These are phyloP conservation scores for Drosophila tripunctata DNA, from an alignment of 2,888 invertebrate species.

Conservation along the genomic window DNA sequence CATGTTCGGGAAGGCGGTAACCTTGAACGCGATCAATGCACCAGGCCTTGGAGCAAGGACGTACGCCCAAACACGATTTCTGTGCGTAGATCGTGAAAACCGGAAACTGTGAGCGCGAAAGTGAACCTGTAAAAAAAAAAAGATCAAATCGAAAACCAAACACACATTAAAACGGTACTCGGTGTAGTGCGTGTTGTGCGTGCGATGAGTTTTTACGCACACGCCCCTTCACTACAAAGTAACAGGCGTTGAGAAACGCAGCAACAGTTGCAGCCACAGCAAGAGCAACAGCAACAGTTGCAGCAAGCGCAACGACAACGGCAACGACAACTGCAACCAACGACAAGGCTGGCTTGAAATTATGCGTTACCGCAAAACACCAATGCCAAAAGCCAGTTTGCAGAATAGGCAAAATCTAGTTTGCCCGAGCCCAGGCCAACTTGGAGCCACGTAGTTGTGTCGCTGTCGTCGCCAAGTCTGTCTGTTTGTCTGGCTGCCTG, in stretches of 20 bases:
- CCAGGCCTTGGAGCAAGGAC: conserved; percentile 96
- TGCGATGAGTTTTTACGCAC: conserved; percentile 69
- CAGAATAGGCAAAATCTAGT: conserved; percentile 78
- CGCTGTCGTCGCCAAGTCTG: conserved; percentile 5
- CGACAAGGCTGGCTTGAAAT: conserved; percentile 66
- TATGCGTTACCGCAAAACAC: conserved; percentile 67
- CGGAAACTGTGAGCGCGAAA: conserved; percentile 96
- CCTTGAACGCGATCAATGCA: conserved; percentile 97
- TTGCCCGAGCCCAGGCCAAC: conserved; percentile 65
- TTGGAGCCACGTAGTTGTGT: conserved; percentile 31
- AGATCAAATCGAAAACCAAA: conserved; percentile 35
- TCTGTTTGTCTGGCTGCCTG: conserved; percentile 23
- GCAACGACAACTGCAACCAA: conserved; percentile 30
- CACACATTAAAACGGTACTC: conserved; percentile 41
- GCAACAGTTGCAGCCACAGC: conserved; percentile 33
- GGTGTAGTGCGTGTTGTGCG: conserved; percentile 46
- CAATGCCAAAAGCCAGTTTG: conserved; percentile 74
- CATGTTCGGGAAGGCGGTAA: conserved; percentile 92
- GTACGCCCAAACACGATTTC: conserved; percentile 95
- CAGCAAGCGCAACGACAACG: conserved; percentile 25
- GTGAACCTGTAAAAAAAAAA: conserved; percentile 88
- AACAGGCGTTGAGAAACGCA: conserved; percentile 79
- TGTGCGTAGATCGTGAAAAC: conserved; percentile 98
- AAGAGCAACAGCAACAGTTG: conserved; percentile 26
- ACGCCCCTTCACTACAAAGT: conserved; percentile 76